phyloP scores from a whole-genome alignment of 2,888 invertebrate genomes.

The Ochropleura plecta region DNA sequence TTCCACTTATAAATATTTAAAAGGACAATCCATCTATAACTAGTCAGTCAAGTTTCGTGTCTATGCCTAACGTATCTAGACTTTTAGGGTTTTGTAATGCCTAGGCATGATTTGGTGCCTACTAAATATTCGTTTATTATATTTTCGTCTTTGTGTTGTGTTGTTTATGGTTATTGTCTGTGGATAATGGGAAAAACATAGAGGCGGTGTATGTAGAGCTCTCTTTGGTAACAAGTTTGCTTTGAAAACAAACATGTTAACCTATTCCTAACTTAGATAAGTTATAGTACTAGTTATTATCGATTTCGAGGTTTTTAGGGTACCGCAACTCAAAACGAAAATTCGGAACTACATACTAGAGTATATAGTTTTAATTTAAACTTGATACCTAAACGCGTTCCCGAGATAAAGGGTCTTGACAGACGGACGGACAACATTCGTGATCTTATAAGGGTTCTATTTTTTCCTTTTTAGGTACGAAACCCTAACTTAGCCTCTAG shows the following conservation, averaged over 20 bases:
- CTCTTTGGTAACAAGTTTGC: neutral
- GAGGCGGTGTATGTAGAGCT: neutral
- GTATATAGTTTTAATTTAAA: too few species aligned
- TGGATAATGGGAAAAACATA: neutral
- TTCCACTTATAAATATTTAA: conserved; percentile 13
- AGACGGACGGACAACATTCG: too few species aligned
- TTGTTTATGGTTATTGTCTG: conserved; percentile 20
- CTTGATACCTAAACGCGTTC: too few species aligned
- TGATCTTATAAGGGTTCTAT: too few species aligned
- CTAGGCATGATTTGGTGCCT: conserved; percentile 23
- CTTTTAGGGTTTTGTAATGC: conserved; percentile 23
- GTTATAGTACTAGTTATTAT: neutral
- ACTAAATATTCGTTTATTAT: neutral
- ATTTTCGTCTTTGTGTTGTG: conserved; percentile 9
- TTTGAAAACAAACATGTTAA: neutral
- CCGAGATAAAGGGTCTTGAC: too few species aligned
- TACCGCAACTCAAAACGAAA: too few species aligned
- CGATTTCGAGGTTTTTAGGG: neutral
- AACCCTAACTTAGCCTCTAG: too few species aligned
- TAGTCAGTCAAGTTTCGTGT: conserved; percentile 33
- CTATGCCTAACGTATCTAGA: conserved; percentile 30
- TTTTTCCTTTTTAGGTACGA: too few species aligned
- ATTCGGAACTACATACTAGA: too few species aligned
- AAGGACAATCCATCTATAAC: conserved; percentile 1
- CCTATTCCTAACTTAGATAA: neutral